Evolutionary conservation across 2,888 invertebrate species (phyloP), one percentile per base, ranked within the genome.

Genomic region (Myopa tessellatipennis): DNA sequence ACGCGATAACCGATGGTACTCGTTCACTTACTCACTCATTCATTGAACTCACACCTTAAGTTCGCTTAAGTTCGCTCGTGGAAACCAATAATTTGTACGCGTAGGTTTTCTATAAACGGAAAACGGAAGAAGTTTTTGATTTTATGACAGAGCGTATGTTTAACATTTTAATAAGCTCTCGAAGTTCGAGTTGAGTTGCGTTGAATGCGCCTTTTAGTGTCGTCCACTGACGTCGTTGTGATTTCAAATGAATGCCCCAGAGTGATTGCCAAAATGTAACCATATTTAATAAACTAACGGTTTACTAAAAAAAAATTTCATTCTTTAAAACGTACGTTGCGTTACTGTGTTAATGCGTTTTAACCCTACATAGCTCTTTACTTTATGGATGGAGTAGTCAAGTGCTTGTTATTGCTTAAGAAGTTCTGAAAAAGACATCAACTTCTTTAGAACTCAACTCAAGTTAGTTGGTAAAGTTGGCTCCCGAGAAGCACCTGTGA

Each of bases 271-370:
- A 65, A 38, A 68, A 55, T n/a, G 45, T 26, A 16, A 58, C 55
- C 58, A 63, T 65, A 45, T 68, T 67, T 77, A 45, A 68, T 40
- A 60, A 60, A 38, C 60, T 77, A 73, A 77, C 77, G 72, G 72
- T 72, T 40, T 38, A 26, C 55, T 5, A 55, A 14, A 26, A 60
- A 60, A 36, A 36, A 61, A 16, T 60, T 60, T 61, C 60, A 34
- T 73, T 36, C 68, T 0, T 45, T 45, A 45, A 45, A 45, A 45
- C 45, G 1, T 45, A 1, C 26, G 26, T 26, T 26, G 26, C 26
- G 26, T 26, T 26, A 26, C 26, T 26, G 26, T 26, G 26, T 26
- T 26, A 26, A 26, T 26, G 26, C 26, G 45, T 45, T 45, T 10
- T 45, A 45, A 45, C 45, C 10, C 3, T 45, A 45, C 45, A 45